Evolutionary conservation across 2,797 vertebrate species (phyloP).

Genomic region (Pseudochaenichthys georgianus): DNA sequence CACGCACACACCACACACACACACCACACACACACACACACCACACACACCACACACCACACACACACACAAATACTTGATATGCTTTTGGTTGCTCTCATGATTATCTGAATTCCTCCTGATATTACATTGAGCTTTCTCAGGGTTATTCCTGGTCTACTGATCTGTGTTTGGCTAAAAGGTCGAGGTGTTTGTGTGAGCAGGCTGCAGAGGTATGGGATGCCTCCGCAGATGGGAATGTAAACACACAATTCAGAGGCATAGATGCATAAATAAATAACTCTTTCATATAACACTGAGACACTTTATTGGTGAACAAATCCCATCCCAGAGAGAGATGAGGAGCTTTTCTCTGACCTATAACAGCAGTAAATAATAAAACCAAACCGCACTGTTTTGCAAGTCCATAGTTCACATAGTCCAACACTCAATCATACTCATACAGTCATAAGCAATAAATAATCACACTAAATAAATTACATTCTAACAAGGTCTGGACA

Average conservation of each 20-base stretch:
- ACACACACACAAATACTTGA: conserved; percentile 7
- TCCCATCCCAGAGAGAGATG: conserved; percentile 59
- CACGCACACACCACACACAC: not conserved
- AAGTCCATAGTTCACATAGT: conserved; percentile 28
- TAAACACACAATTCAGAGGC: conserved; percentile 36
- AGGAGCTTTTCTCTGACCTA: conserved; percentile 74
- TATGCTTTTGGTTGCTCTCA: conserved; percentile 11
- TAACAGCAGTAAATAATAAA: conserved; percentile 80
- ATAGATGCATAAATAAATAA: conserved; percentile 21
- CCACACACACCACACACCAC: not conserved
- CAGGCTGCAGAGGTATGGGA: conserved; percentile 15
- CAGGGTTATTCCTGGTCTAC: conserved; percentile 34
- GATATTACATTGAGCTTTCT: conserved; percentile 23
- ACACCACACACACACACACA: not conserved
- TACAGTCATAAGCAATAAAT: conserved; percentile 78
- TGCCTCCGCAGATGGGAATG: conserved; percentile 39
- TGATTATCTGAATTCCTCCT: conserved; percentile 35
- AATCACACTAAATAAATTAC: conserved; percentile 84
- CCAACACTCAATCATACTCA: conserved; percentile 49
- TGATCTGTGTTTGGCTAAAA: conserved; percentile 44
- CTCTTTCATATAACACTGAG: conserved; percentile 66
- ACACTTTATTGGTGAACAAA: conserved; percentile 77
- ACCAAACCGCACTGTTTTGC: conserved; percentile 37
- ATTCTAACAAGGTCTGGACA: conserved; percentile 59
- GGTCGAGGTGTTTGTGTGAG: conserved; percentile 32